Evolutionary conservation across 2,797 vertebrate species (phyloP), one percentile per base, ranked within the genome.

Genomic region (Triplophysa bombifrons): DNA sequence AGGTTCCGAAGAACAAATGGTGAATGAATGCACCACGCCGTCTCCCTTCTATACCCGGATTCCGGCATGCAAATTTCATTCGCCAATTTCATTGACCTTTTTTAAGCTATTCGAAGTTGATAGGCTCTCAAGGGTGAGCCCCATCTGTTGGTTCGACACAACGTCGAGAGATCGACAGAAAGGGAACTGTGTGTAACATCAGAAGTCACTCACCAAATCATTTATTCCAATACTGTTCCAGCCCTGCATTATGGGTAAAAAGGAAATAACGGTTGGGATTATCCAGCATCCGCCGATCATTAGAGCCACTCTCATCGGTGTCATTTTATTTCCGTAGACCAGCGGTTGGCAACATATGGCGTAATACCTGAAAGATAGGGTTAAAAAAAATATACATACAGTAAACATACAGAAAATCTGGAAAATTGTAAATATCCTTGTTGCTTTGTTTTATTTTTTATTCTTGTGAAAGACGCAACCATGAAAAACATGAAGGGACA

Each of bases 171-270:
- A 27, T 0, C 25, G 25, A 27, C 25, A 27, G 25, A 27, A 27
- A 27, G 25, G 25, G 25, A 27, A 58, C 27, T 72, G 61, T 55
- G 61, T 34, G 19, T 60, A 25, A n/a, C 66, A 48, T 78, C 64
- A 27, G 48, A 78, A 64, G 63, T 73, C 84, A 93, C 96, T 97
- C 91, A 99, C 98, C 95, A 95, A 87, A 73, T 98, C 90, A 75
- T 94, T 87, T 84, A 99, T 99, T 88, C 98, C 98, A 74, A 99
- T 98, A 90, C 95, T 98, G 87, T 99, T 99, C 98, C 98, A 99
- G 90, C 97, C 97, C 91, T 98, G 97, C 97, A 99, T 98, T 91
- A 99, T 99, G 79, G 98, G 98, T 77, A 99, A 95, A 87, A 99
- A 99, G 58, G 98, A 99, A 89, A 99, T 99, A 88, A 98, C 95